Conservation (phyloP, 2,888 invertebrate species). For the Melinaea marsaeus region DNA sequence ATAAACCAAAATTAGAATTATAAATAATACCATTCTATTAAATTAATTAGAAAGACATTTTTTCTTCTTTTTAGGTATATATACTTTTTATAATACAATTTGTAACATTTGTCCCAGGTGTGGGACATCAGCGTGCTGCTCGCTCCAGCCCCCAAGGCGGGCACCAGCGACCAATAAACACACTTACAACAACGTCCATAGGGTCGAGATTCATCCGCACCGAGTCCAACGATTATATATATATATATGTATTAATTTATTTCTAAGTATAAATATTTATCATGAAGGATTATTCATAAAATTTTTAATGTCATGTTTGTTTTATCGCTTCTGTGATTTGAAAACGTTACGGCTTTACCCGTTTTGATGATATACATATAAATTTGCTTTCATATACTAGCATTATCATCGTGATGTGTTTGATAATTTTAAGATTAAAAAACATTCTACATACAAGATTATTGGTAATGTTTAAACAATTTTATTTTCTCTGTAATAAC, state of each 20-base stretch:
- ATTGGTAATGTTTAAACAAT: no score
- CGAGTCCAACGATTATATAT: conserved; percentile 9
- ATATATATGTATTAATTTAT: conserved; percentile 24
- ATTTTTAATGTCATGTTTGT: conserved; percentile 19
- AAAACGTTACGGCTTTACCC: background rate
- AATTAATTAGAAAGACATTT: no score
- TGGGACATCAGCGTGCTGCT: conserved; percentile 89
- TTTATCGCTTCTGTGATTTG: background rate
- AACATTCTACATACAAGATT: no score
- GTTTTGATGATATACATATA: background rate
- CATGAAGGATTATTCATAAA: conserved; percentile 19
- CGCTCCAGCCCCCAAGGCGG: conserved; percentile 59
- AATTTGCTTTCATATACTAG: no score
- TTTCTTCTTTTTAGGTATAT: no score
- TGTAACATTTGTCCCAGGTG: conserved; percentile 50
- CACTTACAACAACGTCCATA: conserved; percentile 11
- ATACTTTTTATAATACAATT: no score
- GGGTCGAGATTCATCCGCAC: conserved; percentile 21
- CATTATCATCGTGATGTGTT: no score
- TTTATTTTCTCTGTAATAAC: no score
- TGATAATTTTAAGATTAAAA: no score
- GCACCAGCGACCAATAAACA: conserved; percentile 46
- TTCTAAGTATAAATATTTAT: conserved; percentile 24
- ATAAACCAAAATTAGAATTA: no score
- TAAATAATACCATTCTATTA: no score